Evolutionary conservation across 2,113 vertebrate species (phyloP).

Genomic region (Trichomycterus rosablanca): DNA sequence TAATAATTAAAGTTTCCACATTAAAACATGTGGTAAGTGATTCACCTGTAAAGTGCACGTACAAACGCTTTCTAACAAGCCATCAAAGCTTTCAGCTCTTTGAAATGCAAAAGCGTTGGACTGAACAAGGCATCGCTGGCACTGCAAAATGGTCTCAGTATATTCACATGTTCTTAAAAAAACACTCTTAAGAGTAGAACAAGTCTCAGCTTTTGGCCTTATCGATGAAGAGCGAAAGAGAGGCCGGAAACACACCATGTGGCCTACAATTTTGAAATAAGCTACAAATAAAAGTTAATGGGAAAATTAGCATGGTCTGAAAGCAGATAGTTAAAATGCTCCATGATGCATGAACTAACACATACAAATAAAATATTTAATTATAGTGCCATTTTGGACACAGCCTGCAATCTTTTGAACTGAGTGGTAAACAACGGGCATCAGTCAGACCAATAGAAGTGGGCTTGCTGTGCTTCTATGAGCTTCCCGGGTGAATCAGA

Average conservation of each 20-base stretch:
- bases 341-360: not conserved
- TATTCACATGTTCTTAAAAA: not conserved
- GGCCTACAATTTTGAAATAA: not conserved
- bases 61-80: not conserved
- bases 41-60: not conserved
- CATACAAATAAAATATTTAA: conserved; percentile 16
- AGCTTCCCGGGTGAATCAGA: conserved; percentile 30
- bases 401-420: conserved; percentile 18
- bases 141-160: not conserved
- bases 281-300: conserved; percentile 12
- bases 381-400: conserved; percentile 18
- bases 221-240: not conserved
- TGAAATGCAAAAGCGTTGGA: conserved; percentile 22
- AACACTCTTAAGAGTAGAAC: not conserved
- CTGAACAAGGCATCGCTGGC: conserved; percentile 6
- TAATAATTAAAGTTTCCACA: too few species aligned
- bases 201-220: not conserved
- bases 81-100: conserved; percentile 8
- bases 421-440: conserved; percentile 16
- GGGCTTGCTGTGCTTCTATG: conserved; percentile 11
- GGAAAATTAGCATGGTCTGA: conserved; percentile 3
- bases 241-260: not conserved
- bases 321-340: not conserved
- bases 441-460: conserved; percentile 3
- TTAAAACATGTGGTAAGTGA: not conserved